Base-by-base conservation (phyloP, 2,888 invertebrate species). In the Clitarchus hookeri region DNA sequence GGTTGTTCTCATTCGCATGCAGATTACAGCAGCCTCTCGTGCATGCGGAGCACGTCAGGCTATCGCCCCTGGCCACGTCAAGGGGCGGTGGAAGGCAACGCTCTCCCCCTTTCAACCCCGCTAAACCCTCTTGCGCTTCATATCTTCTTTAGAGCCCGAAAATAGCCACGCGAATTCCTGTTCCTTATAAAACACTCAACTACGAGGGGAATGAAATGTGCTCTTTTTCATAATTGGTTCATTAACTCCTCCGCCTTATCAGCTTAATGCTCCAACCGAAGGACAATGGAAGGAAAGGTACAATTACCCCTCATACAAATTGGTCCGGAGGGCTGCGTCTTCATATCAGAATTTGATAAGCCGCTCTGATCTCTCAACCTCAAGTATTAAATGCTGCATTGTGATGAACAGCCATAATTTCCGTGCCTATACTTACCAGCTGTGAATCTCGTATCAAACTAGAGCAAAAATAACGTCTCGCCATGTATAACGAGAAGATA, bases 211-310 rank as follows among this genome's bases (percentile, higher is more conserved):
- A 65, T 65, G 8, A 65, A 65, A 65, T 65, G 65, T 65, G 65
- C 16, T 65, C 65, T 65, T 65, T 65, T 65, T 65, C 19, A n/a
- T 65, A 65, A 65, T 65, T 65, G 65, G 65, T 65, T 65, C 65
- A 65, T 65, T 65, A n/a, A n/a, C 65, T 65, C 65, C 48, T 48
- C 65, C 65, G 65, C 65, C 65, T 65, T 65, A 65, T 65, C 65
- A n/a, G 65, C 65, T 65, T 65, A 19, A 65, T 65, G n/a, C 0
- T 23, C 65, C 19, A 19, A 1, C 65, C 2, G 3, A 23, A 65
- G 65, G 65, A 65, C 65, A 65, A 65, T 65, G 65, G 8, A n/a
- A 65, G 65, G 23, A 65, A 65, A 65, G 65, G 65, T 65, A n/a
- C 65, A 65, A n/a, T 65, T 65, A 65, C 65, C n/a, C n/a, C 6